Conservation (phyloP, 2,113 vertebrate species). For the Genyomyrus donnyi region DNA sequence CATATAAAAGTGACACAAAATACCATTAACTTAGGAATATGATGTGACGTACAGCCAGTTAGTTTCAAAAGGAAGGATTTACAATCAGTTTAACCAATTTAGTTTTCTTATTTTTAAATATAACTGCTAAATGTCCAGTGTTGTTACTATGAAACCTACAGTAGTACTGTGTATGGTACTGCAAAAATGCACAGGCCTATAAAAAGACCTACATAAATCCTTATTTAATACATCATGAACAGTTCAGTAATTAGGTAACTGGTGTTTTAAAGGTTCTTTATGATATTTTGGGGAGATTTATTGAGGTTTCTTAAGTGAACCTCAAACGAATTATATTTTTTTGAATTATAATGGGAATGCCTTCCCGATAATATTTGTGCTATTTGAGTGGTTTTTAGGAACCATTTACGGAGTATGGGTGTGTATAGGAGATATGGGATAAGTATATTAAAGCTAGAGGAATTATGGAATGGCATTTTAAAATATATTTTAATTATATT, state of each 20-base stretch:
- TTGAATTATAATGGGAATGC: background rate
- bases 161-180: background rate
- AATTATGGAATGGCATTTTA: slow-evolving; percentile 1
- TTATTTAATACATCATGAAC: background rate
- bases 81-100: background rate
- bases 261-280: background rate
- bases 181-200: background rate
- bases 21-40: background rate
- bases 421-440: background rate
- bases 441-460: background rate
- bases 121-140: background rate
- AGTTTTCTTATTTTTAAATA: background rate
- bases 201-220: background rate
- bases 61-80: background rate
- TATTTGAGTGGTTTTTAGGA: background rate
- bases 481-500: background rate
- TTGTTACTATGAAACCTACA: background rate
- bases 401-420: background rate
- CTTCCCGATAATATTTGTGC: background rate
- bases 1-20: background rate
- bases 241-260: background rate
- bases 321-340: background rate
- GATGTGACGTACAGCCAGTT: background rate
- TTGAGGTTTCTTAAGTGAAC: background rate
- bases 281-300: background rate